Evolutionary conservation across 2,113 vertebrate species (phyloP).

Genomic region (Callocephalon fimbriatum): DNA sequence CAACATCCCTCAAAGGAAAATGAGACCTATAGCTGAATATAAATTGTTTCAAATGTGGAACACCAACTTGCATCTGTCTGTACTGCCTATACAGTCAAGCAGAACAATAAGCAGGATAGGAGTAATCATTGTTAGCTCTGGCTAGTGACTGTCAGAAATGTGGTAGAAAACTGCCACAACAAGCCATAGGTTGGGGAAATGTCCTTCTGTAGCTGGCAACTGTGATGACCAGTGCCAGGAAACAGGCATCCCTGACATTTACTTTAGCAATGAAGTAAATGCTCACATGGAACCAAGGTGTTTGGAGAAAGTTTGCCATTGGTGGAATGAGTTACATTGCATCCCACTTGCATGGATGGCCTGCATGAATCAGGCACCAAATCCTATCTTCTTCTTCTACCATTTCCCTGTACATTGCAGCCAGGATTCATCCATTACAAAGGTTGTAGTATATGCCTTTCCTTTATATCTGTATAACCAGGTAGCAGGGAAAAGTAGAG

Average conservation of each 20-base stretch:
- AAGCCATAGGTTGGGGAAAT: not conserved
- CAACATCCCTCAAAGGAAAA: not conserved
- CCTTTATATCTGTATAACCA: not conserved
- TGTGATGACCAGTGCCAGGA: not conserved
- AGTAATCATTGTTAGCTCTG: not conserved
- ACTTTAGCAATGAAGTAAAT: not conserved
- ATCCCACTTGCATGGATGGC: not conserved
- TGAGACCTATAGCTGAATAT: not conserved
- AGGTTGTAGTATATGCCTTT: not conserved
- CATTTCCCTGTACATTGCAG: not conserved
- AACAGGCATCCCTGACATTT: not conserved
- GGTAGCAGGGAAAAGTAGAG: not conserved
- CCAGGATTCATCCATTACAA: not conserved
- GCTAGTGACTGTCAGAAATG: not conserved
- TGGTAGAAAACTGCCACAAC: not conserved
- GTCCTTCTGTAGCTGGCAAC: not conserved
- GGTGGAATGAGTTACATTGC: not conserved
- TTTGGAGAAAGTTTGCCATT: not conserved
- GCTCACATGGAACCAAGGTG: not conserved
- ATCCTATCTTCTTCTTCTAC: not conserved
- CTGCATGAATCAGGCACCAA: not conserved
- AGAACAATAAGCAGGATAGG: not conserved
- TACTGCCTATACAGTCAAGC: not conserved
- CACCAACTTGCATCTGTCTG: not conserved
- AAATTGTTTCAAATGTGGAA: not conserved